Percentiles rank a stretch among this genome's conserved stretches.
Evolutionary conservation across 2,797 vertebrate species (phyloP).

Genomic region (Sebastes goodei): DNA sequence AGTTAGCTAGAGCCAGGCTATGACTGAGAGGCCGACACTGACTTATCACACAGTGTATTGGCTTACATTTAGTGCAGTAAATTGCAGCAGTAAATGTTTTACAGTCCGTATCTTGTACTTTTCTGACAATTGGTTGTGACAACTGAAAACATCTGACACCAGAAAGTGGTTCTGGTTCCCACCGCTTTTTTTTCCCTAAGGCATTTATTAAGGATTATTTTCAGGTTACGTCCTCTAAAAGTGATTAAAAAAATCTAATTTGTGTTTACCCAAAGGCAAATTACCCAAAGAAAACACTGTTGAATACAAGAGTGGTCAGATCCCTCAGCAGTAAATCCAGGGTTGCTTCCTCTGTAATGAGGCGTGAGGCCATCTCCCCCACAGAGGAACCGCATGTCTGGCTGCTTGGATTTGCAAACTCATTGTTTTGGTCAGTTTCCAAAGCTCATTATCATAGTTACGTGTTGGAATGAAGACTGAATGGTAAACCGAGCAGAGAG

Average conservation of each 20-base stretch:
- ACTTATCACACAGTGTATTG: not conserved
- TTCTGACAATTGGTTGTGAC: not conserved
- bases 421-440: not conserved
- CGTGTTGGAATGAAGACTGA: not conserved
- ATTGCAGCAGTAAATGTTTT: not conserved
- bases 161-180: not conserved
- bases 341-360: not conserved
- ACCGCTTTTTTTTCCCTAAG: not conserved
- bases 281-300: not conserved
- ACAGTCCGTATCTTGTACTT: not conserved
- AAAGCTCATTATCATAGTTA: not conserved
- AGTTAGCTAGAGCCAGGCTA: not conserved
- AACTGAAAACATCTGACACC: not conserved
- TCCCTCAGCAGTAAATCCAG: not conserved
- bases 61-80: not conserved
- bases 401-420: not conserved
- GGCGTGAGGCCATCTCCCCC: not conserved
- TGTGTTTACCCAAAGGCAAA: not conserved
- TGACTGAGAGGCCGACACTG: not conserved
- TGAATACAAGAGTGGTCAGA: not conserved
- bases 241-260: not conserved
- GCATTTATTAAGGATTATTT: not conserved
- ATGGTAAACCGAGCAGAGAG: not conserved
- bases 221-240: not conserved
- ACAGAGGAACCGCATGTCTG: not conserved